phyloP scores from a whole-genome alignment of 2,888 invertebrate species.

The Caenorhabditis zanzibari region DNA sequence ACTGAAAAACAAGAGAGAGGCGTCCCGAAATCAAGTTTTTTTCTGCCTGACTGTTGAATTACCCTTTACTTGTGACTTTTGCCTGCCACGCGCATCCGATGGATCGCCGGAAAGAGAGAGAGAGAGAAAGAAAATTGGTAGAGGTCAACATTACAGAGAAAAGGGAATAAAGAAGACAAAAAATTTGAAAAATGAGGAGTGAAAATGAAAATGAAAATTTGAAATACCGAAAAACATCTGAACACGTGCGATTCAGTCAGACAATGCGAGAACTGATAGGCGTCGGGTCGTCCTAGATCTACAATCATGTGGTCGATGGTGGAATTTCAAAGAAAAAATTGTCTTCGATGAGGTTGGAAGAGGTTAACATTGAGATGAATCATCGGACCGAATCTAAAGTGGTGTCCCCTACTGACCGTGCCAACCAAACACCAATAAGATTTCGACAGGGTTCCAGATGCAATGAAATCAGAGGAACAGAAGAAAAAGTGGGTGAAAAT shows the following conservation, averaged over 20 bases:
- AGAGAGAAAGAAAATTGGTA: background rate
- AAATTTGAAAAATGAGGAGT: conserved; percentile 45
- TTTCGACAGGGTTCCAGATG: conserved; percentile 28
- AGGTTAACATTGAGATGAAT: conserved; percentile 33
- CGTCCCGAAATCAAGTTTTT: conserved; percentile 55
- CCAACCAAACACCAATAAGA: conserved; percentile 38
- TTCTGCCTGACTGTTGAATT: conserved; percentile 47
- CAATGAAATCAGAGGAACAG: background rate
- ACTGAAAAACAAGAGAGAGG: conserved; percentile 31
- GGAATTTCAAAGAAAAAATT: conserved; percentile 16
- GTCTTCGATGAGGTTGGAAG: conserved; percentile 14
- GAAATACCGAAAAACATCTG: conserved; percentile 31
- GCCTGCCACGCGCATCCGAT: conserved; percentile 42
- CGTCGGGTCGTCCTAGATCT: conserved; percentile 31
- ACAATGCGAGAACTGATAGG: conserved; percentile 27
- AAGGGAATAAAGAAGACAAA: background rate
- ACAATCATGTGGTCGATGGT: conserved; percentile 34
- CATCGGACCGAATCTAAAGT: conserved; percentile 40
- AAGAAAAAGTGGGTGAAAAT: background rate
- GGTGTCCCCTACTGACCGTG: conserved; percentile 18
- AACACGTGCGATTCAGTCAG: conserved; percentile 40
- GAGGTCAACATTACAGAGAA: conserved; percentile 9
- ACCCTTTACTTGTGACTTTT: conserved; percentile 64
- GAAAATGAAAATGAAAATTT: conserved; percentile 22
- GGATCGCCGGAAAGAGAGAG: conserved; percentile 14